These are phyloP conservation scores for Dryococelus australis DNA, from an alignment of 2,888 invertebrate species.

Conservation along the genomic window DNA sequence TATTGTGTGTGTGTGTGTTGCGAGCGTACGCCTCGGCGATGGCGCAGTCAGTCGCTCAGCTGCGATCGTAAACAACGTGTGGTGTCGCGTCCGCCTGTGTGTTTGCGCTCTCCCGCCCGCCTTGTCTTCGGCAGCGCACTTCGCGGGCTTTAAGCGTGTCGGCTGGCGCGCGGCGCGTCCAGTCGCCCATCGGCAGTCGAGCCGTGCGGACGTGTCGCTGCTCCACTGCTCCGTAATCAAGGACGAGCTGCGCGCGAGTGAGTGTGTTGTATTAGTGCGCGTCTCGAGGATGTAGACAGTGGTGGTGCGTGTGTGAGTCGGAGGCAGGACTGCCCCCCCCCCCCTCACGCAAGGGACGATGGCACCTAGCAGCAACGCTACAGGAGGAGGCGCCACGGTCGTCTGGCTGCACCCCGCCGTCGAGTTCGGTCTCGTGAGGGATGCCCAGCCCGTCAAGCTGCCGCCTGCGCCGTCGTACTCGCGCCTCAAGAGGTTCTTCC, in stretches of 20 bases:
- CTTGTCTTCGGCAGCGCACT: not conserved
- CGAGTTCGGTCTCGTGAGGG: slow-evolving; percentile 7
- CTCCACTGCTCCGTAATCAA: no score
- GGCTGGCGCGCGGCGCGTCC: not conserved
- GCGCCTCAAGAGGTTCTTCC: slow-evolving; percentile 42
- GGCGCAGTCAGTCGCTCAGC: no score
- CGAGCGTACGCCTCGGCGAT: no score
- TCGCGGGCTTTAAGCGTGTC: not conserved
- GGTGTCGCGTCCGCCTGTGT: not conserved
- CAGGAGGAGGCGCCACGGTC: not conserved
- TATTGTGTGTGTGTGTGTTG: no score
- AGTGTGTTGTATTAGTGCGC: no score
- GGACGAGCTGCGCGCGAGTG: no score
- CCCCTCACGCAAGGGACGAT: no score
- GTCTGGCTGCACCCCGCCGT: not conserved
- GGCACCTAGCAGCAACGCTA: not conserved
- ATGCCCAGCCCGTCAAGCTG: slow-evolving; percentile 29
- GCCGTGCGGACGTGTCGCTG: not conserved
- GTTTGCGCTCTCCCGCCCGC: not conserved
- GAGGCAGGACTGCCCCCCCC: no score
- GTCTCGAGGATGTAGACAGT: no score
- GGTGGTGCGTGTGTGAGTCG: not conserved
- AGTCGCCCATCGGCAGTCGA: not conserved
- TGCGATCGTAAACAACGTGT: no score
- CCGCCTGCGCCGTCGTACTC: slow-evolving; percentile 34